Evolutionary conservation across 2,888 invertebrate genomes (phyloP).

Genomic region (Hipparchia semele): DNA sequence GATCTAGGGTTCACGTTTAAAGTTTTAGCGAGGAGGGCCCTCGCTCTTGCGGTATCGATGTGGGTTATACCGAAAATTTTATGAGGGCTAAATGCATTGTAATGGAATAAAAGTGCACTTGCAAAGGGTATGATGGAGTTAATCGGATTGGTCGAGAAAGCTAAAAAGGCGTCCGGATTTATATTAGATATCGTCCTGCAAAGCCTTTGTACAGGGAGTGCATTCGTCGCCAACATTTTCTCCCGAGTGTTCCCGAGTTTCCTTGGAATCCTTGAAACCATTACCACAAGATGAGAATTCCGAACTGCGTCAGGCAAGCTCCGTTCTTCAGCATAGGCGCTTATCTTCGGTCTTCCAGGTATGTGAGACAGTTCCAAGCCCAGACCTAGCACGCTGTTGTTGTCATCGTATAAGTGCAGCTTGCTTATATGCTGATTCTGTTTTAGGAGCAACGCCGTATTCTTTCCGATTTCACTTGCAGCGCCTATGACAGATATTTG

Average conservation of each 20-base stretch:
- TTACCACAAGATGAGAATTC: slow-evolving; percentile 55
- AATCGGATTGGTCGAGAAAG: slow-evolving; percentile 62
- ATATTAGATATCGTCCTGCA: slow-evolving; percentile 56
- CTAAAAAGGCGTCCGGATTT: slow-evolving; percentile 60
- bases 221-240: slow-evolving; percentile 60
- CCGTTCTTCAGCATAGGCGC: slow-evolving; percentile 47
- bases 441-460: slow-evolving; percentile 59
- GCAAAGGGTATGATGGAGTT: slow-evolving; percentile 66
- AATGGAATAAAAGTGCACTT: slow-evolving; percentile 54
- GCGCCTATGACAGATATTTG: slow-evolving; percentile 65
- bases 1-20: slow-evolving; percentile 51
- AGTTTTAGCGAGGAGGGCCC: slow-evolving; percentile 50
- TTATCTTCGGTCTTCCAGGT: slow-evolving; percentile 54
- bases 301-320: slow-evolving; percentile 51
- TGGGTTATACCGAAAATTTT: slow-evolving; percentile 66
- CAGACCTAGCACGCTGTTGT: slow-evolving; percentile 53
- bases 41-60: slow-evolving; percentile 57
- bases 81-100: slow-evolving; percentile 58
- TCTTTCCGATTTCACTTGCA: slow-evolving; percentile 57
- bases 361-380: slow-evolving; percentile 56
- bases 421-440: slow-evolving; percentile 55
- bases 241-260: slow-evolving; percentile 51
- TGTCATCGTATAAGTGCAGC: slow-evolving; percentile 59
- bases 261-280: slow-evolving; percentile 54
- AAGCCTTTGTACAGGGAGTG: slow-evolving; percentile 53